Percentiles rank a stretch among this genome's conserved stretches.
These are phyloP conservation scores for Vombatus ursinus DNA, from an alignment of 2,113 vertebrate species.

Conservation along the genomic window DNA sequence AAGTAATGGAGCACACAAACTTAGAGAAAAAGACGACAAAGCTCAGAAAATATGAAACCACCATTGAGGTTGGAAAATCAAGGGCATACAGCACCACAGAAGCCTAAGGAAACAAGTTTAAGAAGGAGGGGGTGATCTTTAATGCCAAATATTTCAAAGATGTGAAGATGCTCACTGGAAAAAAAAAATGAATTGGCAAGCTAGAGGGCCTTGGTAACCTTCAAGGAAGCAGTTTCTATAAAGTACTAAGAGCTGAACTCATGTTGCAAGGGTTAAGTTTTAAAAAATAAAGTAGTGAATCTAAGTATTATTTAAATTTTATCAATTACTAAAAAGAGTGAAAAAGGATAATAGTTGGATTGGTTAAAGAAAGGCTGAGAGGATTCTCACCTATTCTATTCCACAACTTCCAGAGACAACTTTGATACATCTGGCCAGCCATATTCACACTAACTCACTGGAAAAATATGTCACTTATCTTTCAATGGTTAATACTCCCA, in stretches of 20 bases:
- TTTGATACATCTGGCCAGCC: neutral
- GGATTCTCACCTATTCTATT: neutral
- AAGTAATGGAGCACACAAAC: neutral
- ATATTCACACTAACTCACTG: neutral
- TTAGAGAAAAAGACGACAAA: neutral
- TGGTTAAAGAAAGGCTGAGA: neutral
- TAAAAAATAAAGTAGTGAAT: neutral
- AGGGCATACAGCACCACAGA: neutral
- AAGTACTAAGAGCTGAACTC: neutral
- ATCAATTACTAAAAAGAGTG: neutral
- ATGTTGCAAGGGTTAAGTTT: neutral
- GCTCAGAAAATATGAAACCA: neutral
- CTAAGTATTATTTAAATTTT: neutral
- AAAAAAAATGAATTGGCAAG: neutral
- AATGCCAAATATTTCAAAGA: too few relatives aligned
- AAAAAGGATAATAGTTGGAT: neutral
- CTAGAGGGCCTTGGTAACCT: neutral
- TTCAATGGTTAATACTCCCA: neutral
- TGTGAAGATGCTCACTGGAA: neutral
- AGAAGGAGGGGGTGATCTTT: neutral
- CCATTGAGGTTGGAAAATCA: neutral
- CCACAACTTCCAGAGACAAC: too few relatives aligned
- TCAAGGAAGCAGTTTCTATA: neutral
- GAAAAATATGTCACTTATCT: neutral
- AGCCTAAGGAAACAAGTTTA: neutral